Evolutionary conservation across 2,888 invertebrate species (phyloP).

Genomic region (Argyra leucocephala): DNA sequence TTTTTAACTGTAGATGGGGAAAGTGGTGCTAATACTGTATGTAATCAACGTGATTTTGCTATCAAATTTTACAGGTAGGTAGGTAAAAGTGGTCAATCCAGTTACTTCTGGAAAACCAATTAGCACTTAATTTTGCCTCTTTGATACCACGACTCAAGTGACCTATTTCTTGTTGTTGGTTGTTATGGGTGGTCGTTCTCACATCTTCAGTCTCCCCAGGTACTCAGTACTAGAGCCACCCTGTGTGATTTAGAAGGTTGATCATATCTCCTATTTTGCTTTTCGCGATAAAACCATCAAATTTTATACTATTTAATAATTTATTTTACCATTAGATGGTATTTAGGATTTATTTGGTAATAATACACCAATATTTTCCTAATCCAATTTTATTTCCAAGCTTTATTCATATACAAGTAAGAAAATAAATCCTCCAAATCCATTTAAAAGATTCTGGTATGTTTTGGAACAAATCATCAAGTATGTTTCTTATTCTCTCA

Average conservation of each 20-base stretch:
- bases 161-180: too few relatives aligned
- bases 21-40: constrained; percentile 79
- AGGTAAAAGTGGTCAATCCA: too few relatives aligned
- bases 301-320: too few relatives aligned
- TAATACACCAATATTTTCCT: constrained; percentile 86
- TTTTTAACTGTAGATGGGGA: constrained; percentile 86
- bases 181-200: too few relatives aligned
- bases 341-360: constrained; percentile 90
- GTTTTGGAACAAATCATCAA: constrained; percentile 88
- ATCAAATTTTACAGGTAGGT: constrained; percentile 91
- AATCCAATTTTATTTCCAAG: constrained; percentile 86
- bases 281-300: too few relatives aligned
- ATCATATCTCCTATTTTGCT: too few relatives aligned
- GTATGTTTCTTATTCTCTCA: constrained; percentile 74
- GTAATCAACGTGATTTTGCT: constrained; percentile 88
- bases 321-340: constrained; percentile 83
- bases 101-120: too few relatives aligned
- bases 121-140: too few relatives aligned
- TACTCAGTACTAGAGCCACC: too few relatives aligned
- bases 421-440: constrained; percentile 87
- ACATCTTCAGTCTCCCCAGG: too few relatives aligned
- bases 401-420: constrained; percentile 93
- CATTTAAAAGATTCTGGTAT: constrained; percentile 86
- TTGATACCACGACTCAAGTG: too few relatives aligned
- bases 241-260: too few relatives aligned